phyloP scores from a whole-genome alignment of 2,888 invertebrate genomes.

The Belgica antarctica region DNA sequence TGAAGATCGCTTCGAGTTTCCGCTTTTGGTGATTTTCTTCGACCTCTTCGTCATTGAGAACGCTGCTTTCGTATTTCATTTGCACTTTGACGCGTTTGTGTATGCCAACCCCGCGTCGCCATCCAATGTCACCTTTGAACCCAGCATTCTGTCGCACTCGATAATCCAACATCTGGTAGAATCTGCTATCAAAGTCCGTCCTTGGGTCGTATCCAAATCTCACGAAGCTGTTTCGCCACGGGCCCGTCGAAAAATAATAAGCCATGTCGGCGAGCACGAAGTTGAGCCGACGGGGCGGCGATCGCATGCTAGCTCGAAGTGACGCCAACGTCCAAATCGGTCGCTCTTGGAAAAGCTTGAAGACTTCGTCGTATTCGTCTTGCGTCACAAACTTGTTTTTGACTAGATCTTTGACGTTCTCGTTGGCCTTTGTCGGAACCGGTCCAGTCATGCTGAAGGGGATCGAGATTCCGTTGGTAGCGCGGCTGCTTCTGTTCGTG shows the following conservation, averaged over 20 bases:
- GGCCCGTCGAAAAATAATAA: conserved; percentile 83
- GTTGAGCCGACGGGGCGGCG: conserved; percentile 65
- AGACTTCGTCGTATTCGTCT: conserved; percentile 57
- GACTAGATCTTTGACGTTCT: conserved; percentile 60
- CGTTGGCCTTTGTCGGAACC: conserved; percentile 64
- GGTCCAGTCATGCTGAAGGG: conserved; percentile 62
- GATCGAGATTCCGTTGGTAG: conserved; percentile 61
- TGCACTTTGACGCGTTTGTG: conserved; percentile 2
- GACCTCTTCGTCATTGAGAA: neutral
- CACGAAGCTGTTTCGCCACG: conserved; percentile 91
- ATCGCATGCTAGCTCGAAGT: conserved; percentile 64
- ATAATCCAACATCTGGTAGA: conserved; percentile 87
- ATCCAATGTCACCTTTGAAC: conserved; percentile 15
- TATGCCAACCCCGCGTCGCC: neutral
- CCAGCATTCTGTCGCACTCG: conserved; percentile 53
- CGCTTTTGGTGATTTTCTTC: neutral
- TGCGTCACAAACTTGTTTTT: conserved; percentile 55
- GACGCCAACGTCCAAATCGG: conserved; percentile 88
- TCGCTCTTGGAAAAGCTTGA: conserved; percentile 73
- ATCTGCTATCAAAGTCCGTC: conserved; percentile 70
- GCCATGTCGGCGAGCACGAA: conserved; percentile 78
- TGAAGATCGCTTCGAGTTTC: conserved; percentile 22
- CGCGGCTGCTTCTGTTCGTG: conserved; percentile 58
- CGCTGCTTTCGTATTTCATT: neutral
- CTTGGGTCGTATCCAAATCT: conserved; percentile 89